Conservation (phyloP, 64 coral and sea anemone genomes). For the Montipora foliosa region DNA sequence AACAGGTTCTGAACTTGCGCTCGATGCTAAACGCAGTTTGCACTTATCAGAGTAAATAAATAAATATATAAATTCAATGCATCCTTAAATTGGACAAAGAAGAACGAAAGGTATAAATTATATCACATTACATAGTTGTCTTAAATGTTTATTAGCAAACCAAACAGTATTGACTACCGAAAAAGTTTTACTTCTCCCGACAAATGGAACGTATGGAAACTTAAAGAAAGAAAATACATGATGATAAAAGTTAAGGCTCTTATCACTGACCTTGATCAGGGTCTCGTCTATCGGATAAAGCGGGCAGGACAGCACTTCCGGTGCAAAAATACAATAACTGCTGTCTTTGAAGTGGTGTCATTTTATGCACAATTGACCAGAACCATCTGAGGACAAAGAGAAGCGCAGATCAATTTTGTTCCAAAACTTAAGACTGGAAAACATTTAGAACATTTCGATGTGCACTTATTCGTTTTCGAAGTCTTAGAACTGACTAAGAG, state of each 20-base stretch:
- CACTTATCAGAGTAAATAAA: no score
- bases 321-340: constrained; percentile 93
- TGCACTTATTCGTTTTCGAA: no score
- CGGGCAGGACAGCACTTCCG: constrained; percentile 86
- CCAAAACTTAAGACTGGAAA: background rate
- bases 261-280: constrained; percentile 80
- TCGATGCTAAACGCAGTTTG: no score
- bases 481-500: no score
- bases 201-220: background rate
- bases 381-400: constrained; percentile 58
- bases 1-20: no score
- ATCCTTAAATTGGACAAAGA: no score
- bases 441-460: no score
- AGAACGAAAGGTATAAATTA: no score
- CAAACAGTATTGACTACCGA: background rate
- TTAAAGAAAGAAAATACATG: background rate
- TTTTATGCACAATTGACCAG: constrained; percentile 94
- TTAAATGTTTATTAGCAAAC: no score
- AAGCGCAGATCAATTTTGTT: background rate
- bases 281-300: constrained; percentile 80
- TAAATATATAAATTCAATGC: no score
- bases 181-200: background rate
- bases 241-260: background rate
- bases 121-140: no score
- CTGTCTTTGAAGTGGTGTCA: constrained; percentile 80